A percentile compares a stretch with the other conserved stretches of the same genome.
These are phyloP conservation scores for Andricus curvator DNA, from an alignment of 2,888 invertebrate genomes.

Conservation along the genomic window DNA sequence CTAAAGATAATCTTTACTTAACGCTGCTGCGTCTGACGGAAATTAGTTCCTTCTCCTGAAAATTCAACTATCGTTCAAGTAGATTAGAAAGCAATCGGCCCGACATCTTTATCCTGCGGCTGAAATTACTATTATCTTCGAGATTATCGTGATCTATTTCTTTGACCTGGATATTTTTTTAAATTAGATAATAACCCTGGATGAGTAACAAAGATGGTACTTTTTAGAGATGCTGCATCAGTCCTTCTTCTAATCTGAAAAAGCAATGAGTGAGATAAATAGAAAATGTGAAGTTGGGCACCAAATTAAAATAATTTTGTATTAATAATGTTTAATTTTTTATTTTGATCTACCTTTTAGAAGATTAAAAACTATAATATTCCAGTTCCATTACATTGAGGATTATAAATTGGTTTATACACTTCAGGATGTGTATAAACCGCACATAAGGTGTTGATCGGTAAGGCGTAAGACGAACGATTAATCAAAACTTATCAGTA, in stretches of 20 bases:
- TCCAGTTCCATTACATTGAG: not conserved
- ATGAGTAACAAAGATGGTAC: not conserved
- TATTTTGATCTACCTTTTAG: too few species aligned
- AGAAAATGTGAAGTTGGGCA: too few species aligned
- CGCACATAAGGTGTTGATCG: not conserved
- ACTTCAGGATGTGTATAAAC: not conserved
- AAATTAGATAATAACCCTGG: not conserved
- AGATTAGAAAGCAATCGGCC: not conserved
- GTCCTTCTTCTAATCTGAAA: not conserved
- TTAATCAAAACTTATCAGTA: conserved; percentile 37
- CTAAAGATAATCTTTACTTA: not conserved
- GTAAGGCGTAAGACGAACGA: not conserved
- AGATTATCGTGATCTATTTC: not conserved
- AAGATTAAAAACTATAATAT: not conserved
- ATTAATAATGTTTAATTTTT: too few species aligned
- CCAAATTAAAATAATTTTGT: too few species aligned
- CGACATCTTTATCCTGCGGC: not conserved
- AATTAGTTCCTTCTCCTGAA: not conserved
- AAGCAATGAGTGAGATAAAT: too few species aligned
- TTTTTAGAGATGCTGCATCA: not conserved
- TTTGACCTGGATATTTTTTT: not conserved
- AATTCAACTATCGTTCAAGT: not conserved
- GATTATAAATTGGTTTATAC: not conserved
- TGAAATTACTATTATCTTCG: not conserved
- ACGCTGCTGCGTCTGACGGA: not conserved